phyloP scores from a whole-genome alignment of 2,113 vertebrate species.

The Microtus oregoni region DNA sequence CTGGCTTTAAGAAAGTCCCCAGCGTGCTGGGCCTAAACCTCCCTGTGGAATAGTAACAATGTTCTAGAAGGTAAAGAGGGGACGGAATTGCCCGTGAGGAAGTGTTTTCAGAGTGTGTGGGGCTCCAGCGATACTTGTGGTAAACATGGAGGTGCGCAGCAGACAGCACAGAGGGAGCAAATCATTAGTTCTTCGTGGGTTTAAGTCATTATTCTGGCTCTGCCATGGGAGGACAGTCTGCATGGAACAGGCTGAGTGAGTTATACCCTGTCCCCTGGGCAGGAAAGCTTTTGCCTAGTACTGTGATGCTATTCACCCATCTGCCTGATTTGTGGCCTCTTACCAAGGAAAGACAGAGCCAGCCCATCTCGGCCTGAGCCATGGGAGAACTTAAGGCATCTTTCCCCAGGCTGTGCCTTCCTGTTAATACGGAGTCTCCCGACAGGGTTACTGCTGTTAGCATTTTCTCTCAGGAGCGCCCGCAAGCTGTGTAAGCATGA shows the following conservation, averaged over 20 bases:
- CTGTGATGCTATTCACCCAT: background rate
- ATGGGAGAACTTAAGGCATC: constrained; percentile 9
- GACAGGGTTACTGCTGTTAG: background rate
- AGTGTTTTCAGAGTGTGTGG: background rate
- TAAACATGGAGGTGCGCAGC: background rate
- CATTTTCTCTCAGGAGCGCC: background rate
- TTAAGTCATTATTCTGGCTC: constrained; percentile 32
- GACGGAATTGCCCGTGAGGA: background rate
- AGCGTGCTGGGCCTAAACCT: background rate
- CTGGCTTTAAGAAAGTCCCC: background rate
- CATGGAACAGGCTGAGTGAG: constrained; percentile 50
- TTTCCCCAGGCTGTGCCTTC: constrained; percentile 40
- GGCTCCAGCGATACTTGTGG: background rate
- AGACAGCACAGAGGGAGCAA: background rate
- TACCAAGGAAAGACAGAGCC: constrained; percentile 3
- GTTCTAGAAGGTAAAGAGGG: background rate
- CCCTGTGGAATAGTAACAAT: background rate
- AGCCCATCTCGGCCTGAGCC: background rate
- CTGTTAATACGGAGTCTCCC: constrained; percentile 26
- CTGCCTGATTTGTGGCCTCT: background rate
- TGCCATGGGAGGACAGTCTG: constrained; percentile 47
- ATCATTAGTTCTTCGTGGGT: background rate
- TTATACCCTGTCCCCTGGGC: background rate
- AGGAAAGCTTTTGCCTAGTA: constrained; percentile 28
- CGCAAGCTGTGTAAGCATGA: background rate